Conservation (phyloP, 30 jellyfish, hydroid and myxozoan genomes). For the Sanderia malayensis region DNA sequence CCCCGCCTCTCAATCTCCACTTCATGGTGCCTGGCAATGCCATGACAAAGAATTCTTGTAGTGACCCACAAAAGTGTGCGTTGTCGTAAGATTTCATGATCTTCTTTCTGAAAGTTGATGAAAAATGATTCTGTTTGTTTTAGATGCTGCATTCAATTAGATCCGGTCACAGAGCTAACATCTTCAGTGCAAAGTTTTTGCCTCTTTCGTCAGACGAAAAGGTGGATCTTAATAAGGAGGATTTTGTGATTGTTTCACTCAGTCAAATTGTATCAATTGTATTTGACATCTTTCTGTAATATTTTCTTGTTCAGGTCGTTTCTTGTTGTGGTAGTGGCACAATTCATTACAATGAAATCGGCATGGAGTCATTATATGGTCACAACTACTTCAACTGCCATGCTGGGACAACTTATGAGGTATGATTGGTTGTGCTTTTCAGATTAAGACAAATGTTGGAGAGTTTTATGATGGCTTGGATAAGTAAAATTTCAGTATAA, state of each 20-base stretch:
- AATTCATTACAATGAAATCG: constrained; percentile 69
- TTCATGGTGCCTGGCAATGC: no score
- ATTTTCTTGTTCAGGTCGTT: constrained; percentile 53
- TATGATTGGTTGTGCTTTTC: no score
- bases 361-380: constrained; percentile 52
- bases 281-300: not conserved
- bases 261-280: not conserved
- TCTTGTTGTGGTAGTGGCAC: constrained; percentile 88
- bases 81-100: no score
- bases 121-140: constrained; percentile 4
- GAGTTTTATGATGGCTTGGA: no score
- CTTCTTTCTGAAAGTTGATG: no score
- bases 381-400: constrained; percentile 78
- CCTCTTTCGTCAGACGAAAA: constrained; percentile 80
- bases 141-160: constrained; percentile 64
- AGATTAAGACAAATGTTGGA: no score
- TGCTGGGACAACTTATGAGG: constrained; percentile 88
- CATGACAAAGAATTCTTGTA: no score
- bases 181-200: constrained; percentile 81
- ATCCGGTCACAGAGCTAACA: constrained; percentile 89
- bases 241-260: not conserved
- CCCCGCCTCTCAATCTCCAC: no score
- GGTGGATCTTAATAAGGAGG: no score
- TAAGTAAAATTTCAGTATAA: no score
- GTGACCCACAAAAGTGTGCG: no score